Evolutionary conservation across 2,797 vertebrate species (phyloP), one percentile per base, ranked within the genome.

Genomic region (Hippopotamyrus pictus): DNA sequence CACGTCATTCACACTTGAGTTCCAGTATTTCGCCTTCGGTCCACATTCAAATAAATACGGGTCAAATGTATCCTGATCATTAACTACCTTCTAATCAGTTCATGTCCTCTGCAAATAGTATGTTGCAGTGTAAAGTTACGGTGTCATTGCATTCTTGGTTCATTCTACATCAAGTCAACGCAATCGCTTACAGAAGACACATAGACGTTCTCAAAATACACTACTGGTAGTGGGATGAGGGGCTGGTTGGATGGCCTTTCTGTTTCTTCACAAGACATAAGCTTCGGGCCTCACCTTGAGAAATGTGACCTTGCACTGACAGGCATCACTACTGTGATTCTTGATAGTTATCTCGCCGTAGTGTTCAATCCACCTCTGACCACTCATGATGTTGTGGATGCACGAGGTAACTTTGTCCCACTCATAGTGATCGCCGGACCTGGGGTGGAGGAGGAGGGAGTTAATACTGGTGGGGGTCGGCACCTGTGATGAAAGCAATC

Each of bases 401-500:
- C 98, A 99, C 33, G 98, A 99, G 0, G 98, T 99, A 91, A 99
- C 98, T 92, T 99, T 99, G 94, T 98, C 99, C 99, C 99, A 99
- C 86, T 97, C 97, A 91, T 98, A 99, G 94, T 99, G 98, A 89
- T 99, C 98, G 86, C 97, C 97, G 90, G 95, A 97, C 89, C 99
- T 99, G 90, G 11, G 44, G 69, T 3, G 69, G n/a, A 88, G 19
- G 33, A 22, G 65, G 46, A 48, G 17, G 37, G 2, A n/a, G 14
- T 44, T 7, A 9, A 3, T 41, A 3, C 17, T 9, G 73, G 37
- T 7, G 73, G 14, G 37, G 73, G 33, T 79, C 37, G 7, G 1
- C 14, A 41, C 41, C 37, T 44, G 44, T 85, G 29, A 79, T 69
- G 59, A 88, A 65, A 51, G 57, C 62, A 11, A 73, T n/a, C 25